A percentile compares a stretch with the other conserved stretches of the same genome.
Evolutionary conservation across 2,113 vertebrate species (phyloP).

Genomic region (Oceanodroma tethys): DNA sequence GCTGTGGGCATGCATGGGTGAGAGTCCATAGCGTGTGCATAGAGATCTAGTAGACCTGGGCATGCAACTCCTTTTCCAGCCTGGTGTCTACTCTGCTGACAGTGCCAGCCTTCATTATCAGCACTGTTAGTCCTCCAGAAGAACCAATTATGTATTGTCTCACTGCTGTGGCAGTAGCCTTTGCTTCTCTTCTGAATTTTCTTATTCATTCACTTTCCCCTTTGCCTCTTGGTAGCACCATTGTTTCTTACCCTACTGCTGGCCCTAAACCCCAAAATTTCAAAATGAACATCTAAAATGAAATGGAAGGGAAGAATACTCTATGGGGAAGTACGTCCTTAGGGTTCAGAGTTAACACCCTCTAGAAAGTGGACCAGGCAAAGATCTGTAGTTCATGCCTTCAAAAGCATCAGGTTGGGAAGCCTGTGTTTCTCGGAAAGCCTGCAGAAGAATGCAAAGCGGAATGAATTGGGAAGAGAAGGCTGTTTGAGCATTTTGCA

Average conservation of each 20-base stretch:
- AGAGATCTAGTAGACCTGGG: background rate
- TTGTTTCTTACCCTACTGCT: background rate
- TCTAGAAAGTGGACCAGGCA: background rate
- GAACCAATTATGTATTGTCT: background rate
- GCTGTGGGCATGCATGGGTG: rapidly evolving
- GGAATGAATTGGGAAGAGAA: background rate
- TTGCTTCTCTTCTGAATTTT: background rate
- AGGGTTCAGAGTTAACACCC: background rate
- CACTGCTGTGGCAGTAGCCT: background rate
- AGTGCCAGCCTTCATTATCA: background rate
- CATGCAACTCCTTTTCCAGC: background rate
- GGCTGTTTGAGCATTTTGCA: background rate
- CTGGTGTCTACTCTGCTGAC: background rate
- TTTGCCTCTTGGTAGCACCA: background rate
- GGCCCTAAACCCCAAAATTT: background rate
- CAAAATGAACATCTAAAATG: background rate
- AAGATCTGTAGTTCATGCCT: background rate
- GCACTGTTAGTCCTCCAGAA: background rate
- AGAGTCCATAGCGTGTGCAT: too few relatives aligned
- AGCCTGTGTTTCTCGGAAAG: background rate
- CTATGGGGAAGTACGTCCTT: background rate
- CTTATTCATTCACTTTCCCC: background rate
- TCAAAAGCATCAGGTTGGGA: background rate
- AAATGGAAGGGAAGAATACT: background rate
- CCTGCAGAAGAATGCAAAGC: background rate